phyloP scores from a whole-genome alignment of 2,797 vertebrate genomes.

The Smutsia temminckii region DNA sequence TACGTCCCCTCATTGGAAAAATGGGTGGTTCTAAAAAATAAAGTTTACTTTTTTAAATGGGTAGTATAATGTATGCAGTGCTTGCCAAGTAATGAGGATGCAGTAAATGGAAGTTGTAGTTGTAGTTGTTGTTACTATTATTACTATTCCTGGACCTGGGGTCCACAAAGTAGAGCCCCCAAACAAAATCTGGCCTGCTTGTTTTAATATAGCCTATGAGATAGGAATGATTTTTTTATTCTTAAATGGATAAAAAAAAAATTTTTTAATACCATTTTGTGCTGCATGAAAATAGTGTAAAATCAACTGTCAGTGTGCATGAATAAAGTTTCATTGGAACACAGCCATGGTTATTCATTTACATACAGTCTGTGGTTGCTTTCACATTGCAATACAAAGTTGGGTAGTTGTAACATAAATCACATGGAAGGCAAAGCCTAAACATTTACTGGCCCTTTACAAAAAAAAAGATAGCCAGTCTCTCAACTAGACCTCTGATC shows the following conservation, averaged over 20 bases:
- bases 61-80: not conserved
- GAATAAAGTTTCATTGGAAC: conserved; percentile 37
- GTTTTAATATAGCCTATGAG: not conserved
- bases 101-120: not conserved
- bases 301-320: not conserved
- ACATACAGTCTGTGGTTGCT: not conserved
- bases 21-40: not conserved
- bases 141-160: not conserved
- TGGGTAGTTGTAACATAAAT: not conserved
- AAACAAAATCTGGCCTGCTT: not conserved
- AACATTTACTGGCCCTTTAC: not conserved
- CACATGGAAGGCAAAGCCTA: not conserved
- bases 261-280: not conserved
- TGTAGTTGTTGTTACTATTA: not conserved
- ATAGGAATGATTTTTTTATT: not conserved
- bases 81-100: not conserved
- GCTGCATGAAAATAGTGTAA: not conserved
- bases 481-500: not conserved
- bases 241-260: not conserved
- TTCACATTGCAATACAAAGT: not conserved
- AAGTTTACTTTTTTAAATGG: not conserved
- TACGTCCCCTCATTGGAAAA: conserved; percentile 2
- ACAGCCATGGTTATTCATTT: not conserved
- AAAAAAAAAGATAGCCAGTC: not conserved
- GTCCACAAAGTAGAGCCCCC: not conserved